phyloP scores from a whole-genome alignment of 2,113 vertebrate species.

The Trinectes maculatus region DNA sequence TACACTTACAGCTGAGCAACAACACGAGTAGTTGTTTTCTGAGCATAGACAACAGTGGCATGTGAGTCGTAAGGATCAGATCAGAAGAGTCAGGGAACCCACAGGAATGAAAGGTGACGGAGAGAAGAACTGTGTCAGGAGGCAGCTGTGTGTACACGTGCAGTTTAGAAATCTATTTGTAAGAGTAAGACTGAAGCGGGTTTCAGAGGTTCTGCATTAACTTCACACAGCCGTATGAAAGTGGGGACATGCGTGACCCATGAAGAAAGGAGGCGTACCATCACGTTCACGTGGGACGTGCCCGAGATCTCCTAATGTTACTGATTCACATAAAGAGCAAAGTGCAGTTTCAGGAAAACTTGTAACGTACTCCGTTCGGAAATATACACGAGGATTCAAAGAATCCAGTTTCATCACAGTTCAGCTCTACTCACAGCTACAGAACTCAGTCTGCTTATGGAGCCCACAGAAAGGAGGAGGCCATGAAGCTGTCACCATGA shows the following conservation, averaged over 20 bases:
- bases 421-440: conserved; percentile 25
- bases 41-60: conserved; percentile 22
- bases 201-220: conserved; percentile 1
- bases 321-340: conserved; percentile 53
- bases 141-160: conserved; percentile 6
- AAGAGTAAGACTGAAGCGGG: background rate
- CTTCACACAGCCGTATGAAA: conserved; percentile 3
- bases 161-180: conserved; percentile 21
- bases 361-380: conserved; percentile 25
- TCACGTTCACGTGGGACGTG: conserved; percentile 28
- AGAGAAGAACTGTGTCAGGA: background rate
- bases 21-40: conserved; percentile 8
- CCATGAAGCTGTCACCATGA: conserved; percentile 6
- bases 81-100: conserved; percentile 2
- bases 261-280: background rate
- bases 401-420: conserved; percentile 26
- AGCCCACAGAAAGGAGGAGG: conserved; percentile 59
- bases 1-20: conserved; percentile 8
- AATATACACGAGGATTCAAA: conserved; percentile 8
- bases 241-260: conserved; percentile 37
- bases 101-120: background rate
- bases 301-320: conserved; percentile 10
- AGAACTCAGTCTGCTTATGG: conserved; percentile 21
- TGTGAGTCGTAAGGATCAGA: conserved; percentile 2
- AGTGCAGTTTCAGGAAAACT: conserved; percentile 47